These are phyloP conservation scores for Cyclophora punctaria DNA, from an alignment of 2,888 invertebrate genomes.

Conservation along the genomic window DNA sequence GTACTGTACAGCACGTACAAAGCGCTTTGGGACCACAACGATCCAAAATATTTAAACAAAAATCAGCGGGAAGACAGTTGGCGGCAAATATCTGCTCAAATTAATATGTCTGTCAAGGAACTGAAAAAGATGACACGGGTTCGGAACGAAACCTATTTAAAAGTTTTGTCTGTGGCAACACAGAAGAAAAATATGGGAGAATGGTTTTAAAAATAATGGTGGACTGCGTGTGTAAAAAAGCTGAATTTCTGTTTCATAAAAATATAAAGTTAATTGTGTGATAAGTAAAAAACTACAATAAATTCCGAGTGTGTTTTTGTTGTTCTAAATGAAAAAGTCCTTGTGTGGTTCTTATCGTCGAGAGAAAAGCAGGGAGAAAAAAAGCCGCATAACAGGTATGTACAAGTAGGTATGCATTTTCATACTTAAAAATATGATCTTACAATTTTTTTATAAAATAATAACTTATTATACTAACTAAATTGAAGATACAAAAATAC, in stretches of 20 bases:
- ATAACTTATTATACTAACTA: constrained; percentile 4
- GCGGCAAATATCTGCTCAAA: constrained; percentile 4
- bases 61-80: constrained; percentile 4
- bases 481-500: neutral
- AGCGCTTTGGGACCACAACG: constrained; percentile 7
- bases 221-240: no score
- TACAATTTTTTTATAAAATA: constrained; percentile 4
- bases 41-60: constrained; percentile 9
- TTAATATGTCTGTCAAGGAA: constrained; percentile 1
- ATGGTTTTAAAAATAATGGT: no score
- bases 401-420: constrained; percentile 3
- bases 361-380: constrained; percentile 6
- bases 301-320: no score
- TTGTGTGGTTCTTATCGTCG: constrained; percentile 6
- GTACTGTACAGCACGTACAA: neutral
- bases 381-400: constrained; percentile 5
- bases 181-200: no score
- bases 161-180: no score
- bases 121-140: neutral
- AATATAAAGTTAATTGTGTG: no score
- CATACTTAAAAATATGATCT: constrained; percentile 4
- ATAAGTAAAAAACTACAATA: no score
- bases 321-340: constrained; percentile 5
- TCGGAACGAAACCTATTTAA: no score
- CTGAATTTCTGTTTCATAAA: no score